Evolutionary conservation across 2,888 invertebrate species (phyloP).

Genomic region (Trichogramma dendrolimi): DNA sequence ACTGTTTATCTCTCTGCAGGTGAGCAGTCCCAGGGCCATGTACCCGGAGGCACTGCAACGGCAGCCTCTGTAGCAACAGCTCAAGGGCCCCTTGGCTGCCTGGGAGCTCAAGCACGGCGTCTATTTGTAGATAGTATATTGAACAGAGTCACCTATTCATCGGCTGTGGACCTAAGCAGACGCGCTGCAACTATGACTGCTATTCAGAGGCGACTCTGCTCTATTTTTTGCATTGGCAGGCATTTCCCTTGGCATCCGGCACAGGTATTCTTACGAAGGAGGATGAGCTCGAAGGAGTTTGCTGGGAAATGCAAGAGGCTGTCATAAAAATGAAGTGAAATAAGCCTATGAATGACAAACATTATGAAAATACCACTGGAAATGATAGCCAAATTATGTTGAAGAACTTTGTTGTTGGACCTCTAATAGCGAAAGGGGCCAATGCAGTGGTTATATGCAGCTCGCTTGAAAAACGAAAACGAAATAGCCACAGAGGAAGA

Average conservation of each 20-base stretch:
- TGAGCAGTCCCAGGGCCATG: conserved; percentile 46
- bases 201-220: conserved; percentile 66
- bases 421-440: conserved; percentile 75
- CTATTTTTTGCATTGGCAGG: conserved; percentile 74
- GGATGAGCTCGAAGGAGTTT: conserved; percentile 73
- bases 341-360: conserved; percentile 51
- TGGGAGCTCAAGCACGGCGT: conserved; percentile 61
- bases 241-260: conserved; percentile 68
- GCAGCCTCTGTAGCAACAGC: conserved; percentile 35
- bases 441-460: conserved; percentile 77
- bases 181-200: conserved; percentile 61
- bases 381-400: conserved; percentile 54
- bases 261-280: conserved; percentile 71
- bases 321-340: conserved; percentile 59
- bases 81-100: conserved; percentile 43
- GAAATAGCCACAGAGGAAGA: conserved; percentile 23
- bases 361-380: conserved; percentile 48
- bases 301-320: conserved; percentile 73
- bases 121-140: conserved; percentile 68
- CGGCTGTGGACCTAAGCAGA: conserved; percentile 61
- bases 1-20: conserved; percentile 33
- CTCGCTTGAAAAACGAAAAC: conserved; percentile 52
- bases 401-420: conserved; percentile 64
- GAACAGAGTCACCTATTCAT: conserved; percentile 64
- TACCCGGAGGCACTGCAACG: conserved; percentile 42